A percentile compares a stretch with the other conserved stretches of the same genome.
phyloP scores from a whole-genome alignment of 2,113 vertebrate genomes.

The Festucalex cinctus region DNA sequence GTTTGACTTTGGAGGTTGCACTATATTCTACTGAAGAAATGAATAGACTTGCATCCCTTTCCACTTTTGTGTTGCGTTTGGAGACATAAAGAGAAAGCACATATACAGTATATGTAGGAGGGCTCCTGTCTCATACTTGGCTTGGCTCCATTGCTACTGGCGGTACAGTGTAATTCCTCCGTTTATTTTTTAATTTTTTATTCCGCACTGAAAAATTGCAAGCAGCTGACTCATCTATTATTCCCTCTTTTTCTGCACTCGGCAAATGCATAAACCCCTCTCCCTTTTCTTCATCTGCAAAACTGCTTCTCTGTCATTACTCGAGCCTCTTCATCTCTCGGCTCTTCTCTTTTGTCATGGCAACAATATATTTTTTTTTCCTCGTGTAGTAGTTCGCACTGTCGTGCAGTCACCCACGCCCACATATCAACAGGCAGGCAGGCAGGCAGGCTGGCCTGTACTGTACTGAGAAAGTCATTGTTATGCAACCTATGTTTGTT shows the following conservation, averaged over 20 bases:
- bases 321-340: conserved; percentile 44
- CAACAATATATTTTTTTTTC: conserved; percentile 61
- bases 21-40: conserved; percentile 4
- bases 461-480: conserved; percentile 62
- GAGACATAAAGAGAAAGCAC: conserved; percentile 34
- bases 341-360: conserved; percentile 63
- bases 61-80: conserved; percentile 17
- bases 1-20: background rate
- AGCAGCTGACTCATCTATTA: conserved; percentile 67
- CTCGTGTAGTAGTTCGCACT: conserved; percentile 61
- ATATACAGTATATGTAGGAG: conserved; percentile 45
- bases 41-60: conserved; percentile 14
- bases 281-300: conserved; percentile 42
- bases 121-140: conserved; percentile 46
- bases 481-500: conserved; percentile 68
- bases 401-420: conserved; percentile 67
- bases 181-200: conserved; percentile 56
- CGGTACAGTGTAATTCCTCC: conserved; percentile 52
- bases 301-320: conserved; percentile 45
- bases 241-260: conserved; percentile 49
- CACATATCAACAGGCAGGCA: conserved; percentile 72
- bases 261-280: conserved; percentile 49
- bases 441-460: conserved; percentile 45
- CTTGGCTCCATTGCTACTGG: conserved; percentile 52
- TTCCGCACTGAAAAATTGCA: conserved; percentile 31